Evolutionary conservation across 2,888 invertebrate genomes (phyloP).

Genomic region (Strigamia crassipes): DNA sequence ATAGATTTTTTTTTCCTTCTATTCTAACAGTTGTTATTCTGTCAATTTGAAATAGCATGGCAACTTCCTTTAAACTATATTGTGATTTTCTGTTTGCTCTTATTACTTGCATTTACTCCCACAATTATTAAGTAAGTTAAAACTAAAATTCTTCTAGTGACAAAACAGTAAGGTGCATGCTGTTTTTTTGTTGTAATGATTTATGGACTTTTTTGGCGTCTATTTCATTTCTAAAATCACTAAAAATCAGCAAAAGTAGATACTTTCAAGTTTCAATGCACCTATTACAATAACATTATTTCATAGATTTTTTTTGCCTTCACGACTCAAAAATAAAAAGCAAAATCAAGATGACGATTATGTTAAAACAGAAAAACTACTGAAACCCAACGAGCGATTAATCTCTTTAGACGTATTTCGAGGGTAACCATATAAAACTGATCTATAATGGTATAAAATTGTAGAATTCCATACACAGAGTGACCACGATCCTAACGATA

Average conservation of each 20-base stretch:
- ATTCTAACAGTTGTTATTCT: neutral
- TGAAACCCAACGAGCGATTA: neutral
- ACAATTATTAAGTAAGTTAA: neutral
- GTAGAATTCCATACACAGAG: too few species aligned
- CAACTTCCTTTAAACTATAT: neutral
- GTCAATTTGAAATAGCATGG: neutral
- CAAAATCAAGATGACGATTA: neutral
- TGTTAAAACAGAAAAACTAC: neutral
- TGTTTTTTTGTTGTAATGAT: too few species aligned
- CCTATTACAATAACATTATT: neutral
- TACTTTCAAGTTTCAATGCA: neutral
- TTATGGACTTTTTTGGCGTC: neutral
- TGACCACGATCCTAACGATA: neutral
- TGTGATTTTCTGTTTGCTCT: neutral
- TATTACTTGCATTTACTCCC: neutral
- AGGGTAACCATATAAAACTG: neutral
- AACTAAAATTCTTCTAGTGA: too few species aligned
- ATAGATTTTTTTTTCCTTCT: neutral
- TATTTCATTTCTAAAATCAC: neutral
- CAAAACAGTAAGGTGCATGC: too few species aligned
- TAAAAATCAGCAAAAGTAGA: neutral
- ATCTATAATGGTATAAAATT: neutral
- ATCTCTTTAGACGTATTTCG: conserved; percentile 1
- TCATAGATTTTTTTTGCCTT: neutral
- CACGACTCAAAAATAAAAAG: neutral